These are phyloP conservation scores for Philantomba maxwellii DNA, from an alignment of 2,113 vertebrate genomes.

Conservation along the genomic window DNA sequence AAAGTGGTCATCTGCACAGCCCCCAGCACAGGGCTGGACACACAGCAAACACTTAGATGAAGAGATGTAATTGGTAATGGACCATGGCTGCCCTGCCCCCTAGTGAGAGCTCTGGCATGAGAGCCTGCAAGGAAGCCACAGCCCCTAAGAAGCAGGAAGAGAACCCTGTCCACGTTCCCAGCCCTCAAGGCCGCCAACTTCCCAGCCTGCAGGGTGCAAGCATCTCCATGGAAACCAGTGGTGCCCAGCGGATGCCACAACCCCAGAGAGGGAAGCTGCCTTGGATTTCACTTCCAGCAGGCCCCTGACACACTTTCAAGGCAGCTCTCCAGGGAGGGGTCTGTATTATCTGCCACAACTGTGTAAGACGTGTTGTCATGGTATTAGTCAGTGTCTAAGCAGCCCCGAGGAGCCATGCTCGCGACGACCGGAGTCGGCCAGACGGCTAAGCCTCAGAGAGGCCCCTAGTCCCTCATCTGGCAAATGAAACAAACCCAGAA, in stretches of 20 bases:
- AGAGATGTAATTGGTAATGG: neutral
- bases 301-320: neutral
- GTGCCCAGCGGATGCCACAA: neutral
- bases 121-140: neutral
- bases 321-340: neutral
- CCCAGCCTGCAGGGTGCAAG: neutral
- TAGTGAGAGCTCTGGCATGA: neutral
- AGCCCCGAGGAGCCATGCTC: neutral
- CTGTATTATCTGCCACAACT: fast-evolving
- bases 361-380: fast-evolving
- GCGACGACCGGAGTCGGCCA: neutral
- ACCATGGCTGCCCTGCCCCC: neutral
- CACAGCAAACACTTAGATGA: neutral
- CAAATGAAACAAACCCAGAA: neutral
- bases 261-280: neutral
- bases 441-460: neutral
- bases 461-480: fast-evolving
- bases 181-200: neutral
- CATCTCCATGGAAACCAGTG: slow-evolving; percentile 51
- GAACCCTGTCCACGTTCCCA: neutral
- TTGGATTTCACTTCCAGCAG: neutral
- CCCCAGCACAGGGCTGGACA: neutral
- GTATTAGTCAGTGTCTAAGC: fast-evolving
- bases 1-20: neutral
- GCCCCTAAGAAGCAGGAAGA: neutral